These are phyloP conservation scores for Meriones psammophilus DNA, from an alignment of 2,797 vertebrate species.

Conservation along the genomic window DNA sequence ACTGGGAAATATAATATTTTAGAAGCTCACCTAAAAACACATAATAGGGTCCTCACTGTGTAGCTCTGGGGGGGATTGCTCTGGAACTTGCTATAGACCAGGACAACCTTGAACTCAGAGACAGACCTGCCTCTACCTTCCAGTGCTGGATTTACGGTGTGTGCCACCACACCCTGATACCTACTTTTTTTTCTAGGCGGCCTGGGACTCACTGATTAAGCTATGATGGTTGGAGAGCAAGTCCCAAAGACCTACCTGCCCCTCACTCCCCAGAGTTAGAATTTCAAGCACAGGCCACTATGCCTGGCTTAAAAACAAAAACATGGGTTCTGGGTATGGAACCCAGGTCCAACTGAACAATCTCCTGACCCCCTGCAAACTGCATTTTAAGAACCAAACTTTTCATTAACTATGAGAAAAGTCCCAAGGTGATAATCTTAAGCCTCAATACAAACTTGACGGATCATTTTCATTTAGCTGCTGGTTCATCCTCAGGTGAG, in stretches of 20 bases:
- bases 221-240: not conserved
- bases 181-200: not conserved
- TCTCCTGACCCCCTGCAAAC: not conserved
- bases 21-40: not conserved
- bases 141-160: not conserved
- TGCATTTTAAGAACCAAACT: not conserved
- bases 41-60: too few species aligned
- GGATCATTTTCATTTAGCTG: not conserved
- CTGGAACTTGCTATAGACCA: not conserved
- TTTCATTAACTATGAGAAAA: conserved; percentile 9
- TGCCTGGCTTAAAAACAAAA: not conserved
- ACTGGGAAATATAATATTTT: not conserved
- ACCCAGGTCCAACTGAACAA: not conserved
- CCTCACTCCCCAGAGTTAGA: too few species aligned
- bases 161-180: not conserved
- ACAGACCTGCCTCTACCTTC: not conserved
- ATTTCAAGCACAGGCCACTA: not conserved
- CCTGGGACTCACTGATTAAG: not conserved
- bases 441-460: not conserved
- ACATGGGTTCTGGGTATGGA: not conserved
- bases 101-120: not conserved
- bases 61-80: not conserved
- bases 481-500: not conserved
- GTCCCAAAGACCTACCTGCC: not conserved
- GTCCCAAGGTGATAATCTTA: not conserved